Percentiles rank a stretch among this genome's conserved stretches.
Conservation (phyloP, 2,113 vertebrate genomes). For the Esox niger region DNA sequence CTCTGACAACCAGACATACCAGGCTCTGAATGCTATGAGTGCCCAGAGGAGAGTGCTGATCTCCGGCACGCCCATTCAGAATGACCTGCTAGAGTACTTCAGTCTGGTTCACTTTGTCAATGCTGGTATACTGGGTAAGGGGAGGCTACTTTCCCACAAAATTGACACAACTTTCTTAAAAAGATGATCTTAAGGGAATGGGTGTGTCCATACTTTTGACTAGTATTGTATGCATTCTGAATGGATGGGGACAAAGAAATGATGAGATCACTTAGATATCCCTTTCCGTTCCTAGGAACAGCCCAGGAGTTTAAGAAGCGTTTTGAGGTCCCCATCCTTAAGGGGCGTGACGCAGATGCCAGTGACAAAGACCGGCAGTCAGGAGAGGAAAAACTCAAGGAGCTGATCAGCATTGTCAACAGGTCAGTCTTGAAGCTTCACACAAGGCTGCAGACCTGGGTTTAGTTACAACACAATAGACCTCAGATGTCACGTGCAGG, state of each 20-base stretch:
- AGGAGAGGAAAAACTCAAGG: constrained; percentile 90
- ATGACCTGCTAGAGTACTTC: constrained; percentile 96
- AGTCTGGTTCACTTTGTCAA: constrained; percentile 97
- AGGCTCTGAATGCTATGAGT: constrained; percentile 86
- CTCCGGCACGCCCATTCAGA: constrained; percentile 96
- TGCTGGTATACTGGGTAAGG: constrained; percentile 88
- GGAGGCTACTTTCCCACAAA: neutral
- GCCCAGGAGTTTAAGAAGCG: constrained; percentile 94
- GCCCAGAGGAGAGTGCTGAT: constrained; percentile 90
- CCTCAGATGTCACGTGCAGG: too few species aligned
- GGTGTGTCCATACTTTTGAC: neutral
- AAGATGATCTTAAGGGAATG: neutral
- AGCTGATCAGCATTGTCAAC: constrained; percentile 91
- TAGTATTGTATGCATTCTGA: neutral
- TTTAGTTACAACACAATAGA: too few species aligned
- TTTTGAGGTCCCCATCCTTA: constrained; percentile 93
- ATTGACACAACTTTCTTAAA: neutral
- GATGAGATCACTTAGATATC: neutral
- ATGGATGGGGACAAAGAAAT: neutral
- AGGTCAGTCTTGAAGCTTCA: constrained; percentile 76
- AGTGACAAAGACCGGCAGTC: constrained; percentile 78
- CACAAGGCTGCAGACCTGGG: too few species aligned
- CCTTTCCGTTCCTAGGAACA: constrained; percentile 74
- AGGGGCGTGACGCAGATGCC: constrained; percentile 89
- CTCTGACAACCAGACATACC: constrained; percentile 97